Percentiles rank a stretch among this genome's conserved stretches.
Conservation (phyloP, 2,888 invertebrate genomes). For the Hydrotaea diabolus region DNA sequence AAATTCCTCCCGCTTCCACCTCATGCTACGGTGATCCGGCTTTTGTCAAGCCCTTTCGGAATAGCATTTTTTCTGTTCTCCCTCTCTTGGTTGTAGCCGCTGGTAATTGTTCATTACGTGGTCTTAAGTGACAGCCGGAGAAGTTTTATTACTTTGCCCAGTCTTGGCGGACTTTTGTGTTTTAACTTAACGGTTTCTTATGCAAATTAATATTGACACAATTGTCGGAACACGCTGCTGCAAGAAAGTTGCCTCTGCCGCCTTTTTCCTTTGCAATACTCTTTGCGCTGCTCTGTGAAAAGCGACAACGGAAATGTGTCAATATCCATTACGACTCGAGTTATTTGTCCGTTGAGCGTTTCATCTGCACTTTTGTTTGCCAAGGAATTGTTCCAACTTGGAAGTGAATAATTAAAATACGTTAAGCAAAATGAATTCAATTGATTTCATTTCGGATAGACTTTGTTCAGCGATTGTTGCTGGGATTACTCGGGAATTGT, state of each 20-base stretch:
- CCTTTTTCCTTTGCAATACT: conserved; percentile 26
- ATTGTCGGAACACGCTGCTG: conserved; percentile 55
- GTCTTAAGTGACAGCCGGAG: conserved; percentile 64
- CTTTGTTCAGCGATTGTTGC: conserved; percentile 21
- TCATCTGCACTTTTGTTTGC: background rate
- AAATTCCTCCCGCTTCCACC: background rate
- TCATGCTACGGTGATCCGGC: background rate
- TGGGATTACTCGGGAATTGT: background rate
- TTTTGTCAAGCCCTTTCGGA: conserved; percentile 46
- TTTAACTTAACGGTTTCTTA: conserved; percentile 63
- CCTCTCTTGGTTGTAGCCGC: conserved; percentile 43
- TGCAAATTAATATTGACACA: conserved; percentile 68
- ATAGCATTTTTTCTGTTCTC: conserved; percentile 40
- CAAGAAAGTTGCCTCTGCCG: conserved; percentile 29
- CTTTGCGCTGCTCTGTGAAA: conserved; percentile 1
- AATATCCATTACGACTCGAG: conserved; percentile 58
- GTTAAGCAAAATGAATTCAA: conserved; percentile 48
- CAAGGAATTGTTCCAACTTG: conserved; percentile 46
- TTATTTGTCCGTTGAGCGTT: background rate
- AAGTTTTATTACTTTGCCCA: conserved; percentile 62
- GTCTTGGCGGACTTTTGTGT: conserved; percentile 12
- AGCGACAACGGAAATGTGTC: conserved; percentile 55
- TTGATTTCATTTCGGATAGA: conserved; percentile 21
- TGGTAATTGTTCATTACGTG: conserved; percentile 63
- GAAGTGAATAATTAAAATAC: conserved; percentile 58